A percentile compares a stretch with the other conserved stretches of the same genome.
These are phyloP conservation scores for Otocyon megalotis DNA, from an alignment of 2,113 vertebrate species.

Conservation along the genomic window DNA sequence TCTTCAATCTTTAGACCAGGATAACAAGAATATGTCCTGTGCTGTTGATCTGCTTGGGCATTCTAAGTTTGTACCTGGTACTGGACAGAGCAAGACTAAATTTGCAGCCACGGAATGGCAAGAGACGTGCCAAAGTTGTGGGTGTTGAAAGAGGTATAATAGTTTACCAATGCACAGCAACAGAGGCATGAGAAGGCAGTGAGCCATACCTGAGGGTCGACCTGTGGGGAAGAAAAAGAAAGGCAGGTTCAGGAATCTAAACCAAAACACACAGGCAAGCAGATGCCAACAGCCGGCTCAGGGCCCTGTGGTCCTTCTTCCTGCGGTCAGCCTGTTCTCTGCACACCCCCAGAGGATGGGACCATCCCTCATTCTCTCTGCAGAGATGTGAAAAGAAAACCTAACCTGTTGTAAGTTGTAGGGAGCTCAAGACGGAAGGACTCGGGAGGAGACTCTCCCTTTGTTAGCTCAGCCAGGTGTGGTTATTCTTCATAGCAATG, in stretches of 20 bases:
- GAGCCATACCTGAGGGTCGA: constrained; percentile 40
- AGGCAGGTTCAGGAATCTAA: not conserved
- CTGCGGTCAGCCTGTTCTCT: not conserved
- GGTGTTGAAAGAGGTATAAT: not conserved
- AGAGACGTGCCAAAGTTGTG: not conserved
- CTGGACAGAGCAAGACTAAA: not conserved
- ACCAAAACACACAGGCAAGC: not conserved
- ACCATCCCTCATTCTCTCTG: not conserved
- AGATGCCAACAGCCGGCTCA: not conserved
- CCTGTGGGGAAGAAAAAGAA: constrained; percentile 46
- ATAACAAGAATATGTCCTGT: not conserved
- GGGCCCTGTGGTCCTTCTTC: not conserved
- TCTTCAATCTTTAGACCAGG: not conserved
- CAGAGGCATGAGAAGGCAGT: not conserved
- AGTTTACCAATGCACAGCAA: not conserved
- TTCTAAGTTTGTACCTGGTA: not conserved
- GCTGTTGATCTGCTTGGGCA: not conserved
- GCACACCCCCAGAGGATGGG: rapidly evolving
- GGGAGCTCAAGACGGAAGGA: not conserved
- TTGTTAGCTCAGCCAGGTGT: not conserved
- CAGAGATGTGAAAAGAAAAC: not conserved
- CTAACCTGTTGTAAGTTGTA: not conserved
- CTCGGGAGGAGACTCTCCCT: not conserved
- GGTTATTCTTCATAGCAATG: not conserved
- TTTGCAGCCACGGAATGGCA: rapidly evolving